phyloP scores from a whole-genome alignment of 2,888 invertebrate species.

The Meandrusa payeni region DNA sequence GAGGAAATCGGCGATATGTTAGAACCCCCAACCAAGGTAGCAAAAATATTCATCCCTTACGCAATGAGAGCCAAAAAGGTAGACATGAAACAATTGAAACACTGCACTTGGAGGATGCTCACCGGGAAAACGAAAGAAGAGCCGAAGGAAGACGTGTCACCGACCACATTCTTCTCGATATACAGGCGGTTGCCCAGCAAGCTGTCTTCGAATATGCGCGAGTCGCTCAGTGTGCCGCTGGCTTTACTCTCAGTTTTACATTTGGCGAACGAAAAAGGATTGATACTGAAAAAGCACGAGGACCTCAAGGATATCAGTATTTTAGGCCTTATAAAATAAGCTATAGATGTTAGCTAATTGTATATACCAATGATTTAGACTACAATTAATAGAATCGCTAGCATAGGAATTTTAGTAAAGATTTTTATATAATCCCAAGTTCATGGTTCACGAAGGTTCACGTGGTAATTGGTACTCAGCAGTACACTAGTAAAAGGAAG shows the following conservation, averaged over 20 bases:
- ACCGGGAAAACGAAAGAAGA: slow-evolving; percentile 52
- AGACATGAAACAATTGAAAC: slow-evolving; percentile 91
- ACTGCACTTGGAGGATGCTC: slow-evolving; percentile 86
- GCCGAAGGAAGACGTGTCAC: slow-evolving; percentile 56
- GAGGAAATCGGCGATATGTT: slow-evolving; percentile 79
- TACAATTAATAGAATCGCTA: too few species aligned
- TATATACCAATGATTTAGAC: too few species aligned
- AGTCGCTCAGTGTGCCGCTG: slow-evolving; percentile 88
- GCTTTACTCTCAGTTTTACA: slow-evolving; percentile 91
- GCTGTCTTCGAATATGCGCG: slow-evolving; percentile 82
- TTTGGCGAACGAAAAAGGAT: slow-evolving; percentile 89
- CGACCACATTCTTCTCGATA: slow-evolving; percentile 77
- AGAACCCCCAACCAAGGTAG: slow-evolving; percentile 84
- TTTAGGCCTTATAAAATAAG: slow-evolving; percentile 53
- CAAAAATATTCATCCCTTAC: slow-evolving; percentile 88
- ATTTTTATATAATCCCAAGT: too few species aligned
- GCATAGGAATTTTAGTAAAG: too few species aligned
- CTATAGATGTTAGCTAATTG: slow-evolving; percentile 10
- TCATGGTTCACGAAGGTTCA: too few species aligned
- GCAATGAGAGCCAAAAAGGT: slow-evolving; percentile 92
- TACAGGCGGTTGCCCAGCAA: slow-evolving; percentile 80
- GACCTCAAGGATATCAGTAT: slow-evolving; percentile 79
- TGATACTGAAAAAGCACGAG: slow-evolving; percentile 75
- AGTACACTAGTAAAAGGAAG: too few species aligned
- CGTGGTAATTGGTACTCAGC: too few species aligned